phyloP scores from a whole-genome alignment of 2,113 vertebrate genomes.

The Centropus bengalensis region DNA sequence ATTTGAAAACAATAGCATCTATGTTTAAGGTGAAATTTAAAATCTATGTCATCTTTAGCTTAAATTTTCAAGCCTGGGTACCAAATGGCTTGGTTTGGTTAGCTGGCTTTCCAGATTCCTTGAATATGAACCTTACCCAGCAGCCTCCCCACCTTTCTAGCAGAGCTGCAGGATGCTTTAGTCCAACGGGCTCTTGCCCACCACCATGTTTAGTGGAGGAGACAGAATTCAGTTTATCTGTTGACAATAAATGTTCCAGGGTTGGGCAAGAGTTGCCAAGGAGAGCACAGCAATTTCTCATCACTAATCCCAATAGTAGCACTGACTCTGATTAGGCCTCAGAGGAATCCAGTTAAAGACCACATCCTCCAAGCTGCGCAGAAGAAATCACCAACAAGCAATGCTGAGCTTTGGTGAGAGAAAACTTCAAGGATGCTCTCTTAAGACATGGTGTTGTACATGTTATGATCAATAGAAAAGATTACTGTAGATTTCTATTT shows the following conservation, averaged over 20 bases:
- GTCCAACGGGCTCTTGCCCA: neutral
- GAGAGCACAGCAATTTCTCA: slow-evolving; percentile 8
- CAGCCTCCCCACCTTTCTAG: neutral
- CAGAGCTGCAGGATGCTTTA: neutral
- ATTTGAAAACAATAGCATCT: neutral
- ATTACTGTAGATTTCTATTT: neutral
- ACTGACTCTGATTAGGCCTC: slow-evolving; percentile 42
- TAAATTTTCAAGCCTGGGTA: neutral
- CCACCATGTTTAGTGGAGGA: neutral
- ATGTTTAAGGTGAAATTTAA: neutral
- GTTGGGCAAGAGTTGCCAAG: slow-evolving; percentile 20
- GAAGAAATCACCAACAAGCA: slow-evolving; percentile 1
- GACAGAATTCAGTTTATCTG: neutral
- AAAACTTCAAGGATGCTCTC: neutral
- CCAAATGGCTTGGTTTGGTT: neutral
- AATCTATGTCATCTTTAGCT: neutral
- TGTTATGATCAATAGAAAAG: neutral
- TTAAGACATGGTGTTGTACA: neutral
- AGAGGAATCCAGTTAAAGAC: neutral
- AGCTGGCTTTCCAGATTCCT: neutral
- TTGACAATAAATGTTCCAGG: neutral
- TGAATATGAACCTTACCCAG: neutral
- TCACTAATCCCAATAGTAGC: neutral
- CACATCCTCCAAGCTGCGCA: neutral
- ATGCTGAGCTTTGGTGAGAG: neutral